Evolutionary conservation across 2,113 vertebrate genomes (phyloP).

Genomic region (Sakesphorus luctuosus): DNA sequence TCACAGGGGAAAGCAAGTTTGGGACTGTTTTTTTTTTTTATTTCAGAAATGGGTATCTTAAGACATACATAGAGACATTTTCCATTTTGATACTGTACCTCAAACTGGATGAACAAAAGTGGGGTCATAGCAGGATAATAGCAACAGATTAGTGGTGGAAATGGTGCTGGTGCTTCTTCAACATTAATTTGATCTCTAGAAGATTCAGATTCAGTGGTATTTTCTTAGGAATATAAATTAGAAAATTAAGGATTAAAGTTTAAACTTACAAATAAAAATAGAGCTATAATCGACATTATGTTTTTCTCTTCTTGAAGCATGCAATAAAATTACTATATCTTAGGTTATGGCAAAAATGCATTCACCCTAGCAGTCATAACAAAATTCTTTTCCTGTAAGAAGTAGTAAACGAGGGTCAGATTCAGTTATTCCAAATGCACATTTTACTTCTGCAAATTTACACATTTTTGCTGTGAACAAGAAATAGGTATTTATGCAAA

Average conservation of each 20-base stretch:
- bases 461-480: background rate
- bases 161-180: background rate
- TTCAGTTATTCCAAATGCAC: background rate
- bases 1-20: background rate
- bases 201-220: background rate
- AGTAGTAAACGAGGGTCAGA: background rate
- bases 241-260: background rate
- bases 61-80: accelerated
- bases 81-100: background rate
- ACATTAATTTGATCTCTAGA: background rate
- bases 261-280: background rate
- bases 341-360: background rate
- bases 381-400: background rate
- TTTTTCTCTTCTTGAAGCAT: background rate
- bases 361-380: background rate
- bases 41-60: background rate
- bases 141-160: background rate
- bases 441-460: background rate
- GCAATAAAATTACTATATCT: background rate
- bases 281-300: background rate
- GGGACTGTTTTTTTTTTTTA: background rate
- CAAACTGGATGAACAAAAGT: background rate
- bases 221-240: background rate
- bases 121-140: background rate
- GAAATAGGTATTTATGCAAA: background rate